A percentile compares a stretch with the other conserved stretches of the same genome.
Evolutionary conservation across 2,797 vertebrate species (phyloP).

Genomic region (Anguilla anguilla): DNA sequence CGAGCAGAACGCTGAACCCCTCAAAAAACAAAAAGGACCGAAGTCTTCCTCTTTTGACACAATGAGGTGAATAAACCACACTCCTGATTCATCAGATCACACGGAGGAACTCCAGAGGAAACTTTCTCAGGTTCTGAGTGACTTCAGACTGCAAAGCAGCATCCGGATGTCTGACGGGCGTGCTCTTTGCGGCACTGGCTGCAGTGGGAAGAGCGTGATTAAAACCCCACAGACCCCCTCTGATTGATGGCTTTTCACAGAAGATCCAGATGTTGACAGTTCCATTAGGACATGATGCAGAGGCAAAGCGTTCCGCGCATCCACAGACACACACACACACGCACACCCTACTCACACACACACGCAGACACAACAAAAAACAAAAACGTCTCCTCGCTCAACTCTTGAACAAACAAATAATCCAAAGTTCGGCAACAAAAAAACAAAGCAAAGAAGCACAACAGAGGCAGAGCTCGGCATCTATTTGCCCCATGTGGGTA

Average conservation of each 20-base stretch:
- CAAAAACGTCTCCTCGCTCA: background rate
- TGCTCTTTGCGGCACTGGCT: constrained; percentile 70
- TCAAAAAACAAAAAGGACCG: constrained; percentile 8
- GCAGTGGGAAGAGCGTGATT: constrained; percentile 74
- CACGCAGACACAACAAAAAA: constrained; percentile 15
- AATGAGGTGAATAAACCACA: constrained; percentile 36
- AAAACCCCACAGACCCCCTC: constrained; percentile 73
- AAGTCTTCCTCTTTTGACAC: constrained; percentile 36
- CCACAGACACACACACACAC: constrained; percentile 6
- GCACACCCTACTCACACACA: background rate
- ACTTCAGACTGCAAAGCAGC: constrained; percentile 62
- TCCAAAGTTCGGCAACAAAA: constrained; percentile 59
- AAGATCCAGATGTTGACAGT: constrained; percentile 54
- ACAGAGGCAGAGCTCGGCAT: constrained; percentile 2
- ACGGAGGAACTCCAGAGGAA: constrained; percentile 69
- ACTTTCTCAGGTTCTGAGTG: constrained; percentile 67
- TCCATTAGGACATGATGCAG: constrained; percentile 28
- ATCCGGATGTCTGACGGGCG: constrained; percentile 31
- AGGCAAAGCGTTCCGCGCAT: background rate
- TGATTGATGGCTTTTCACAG: constrained; percentile 74
- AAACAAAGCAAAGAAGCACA: constrained; percentile 66
- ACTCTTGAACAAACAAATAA: constrained; percentile 39
- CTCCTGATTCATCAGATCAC: constrained; percentile 66
- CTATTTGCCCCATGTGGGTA: constrained; percentile 14
- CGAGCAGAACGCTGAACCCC: constrained; percentile 23